Evolutionary conservation across 2,113 vertebrate genomes (phyloP), one percentile per base, ranked within the genome.

Genomic region (Alouatta palliata): DNA sequence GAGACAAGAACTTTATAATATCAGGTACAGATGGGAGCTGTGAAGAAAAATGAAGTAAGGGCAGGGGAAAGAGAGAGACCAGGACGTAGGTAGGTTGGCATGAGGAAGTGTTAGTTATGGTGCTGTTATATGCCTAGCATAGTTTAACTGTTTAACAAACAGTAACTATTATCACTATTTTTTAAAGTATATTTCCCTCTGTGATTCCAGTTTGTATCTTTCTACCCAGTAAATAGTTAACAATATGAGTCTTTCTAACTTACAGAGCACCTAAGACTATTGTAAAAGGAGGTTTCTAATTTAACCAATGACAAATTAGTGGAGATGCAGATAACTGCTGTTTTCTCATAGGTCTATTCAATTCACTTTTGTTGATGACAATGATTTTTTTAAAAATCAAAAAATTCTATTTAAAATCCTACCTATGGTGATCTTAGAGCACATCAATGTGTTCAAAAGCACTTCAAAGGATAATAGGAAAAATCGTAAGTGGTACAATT

Each of bases 111-210:
- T 49, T 54, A 66, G 23, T 20, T 37, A 56, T 11, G n/a, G 20
- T 61, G 20, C 25, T 61, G 17, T 75, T n/a, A 21, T 17, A 77
- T 43, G 43, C 19, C 20, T 79, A 27, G 32, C 37, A 71, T 32
- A 77, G 66, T 82, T 90, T 35, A 97, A 14, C 49, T 75, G 19
- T 68, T 91, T 43, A 45, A 40, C 56, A 80, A 94, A 81, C 27
- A 76, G 73, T 40, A 79, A 79, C 32, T 77, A 45, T 52, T 90
- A 70, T 43, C 9, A 14, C 10, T 93, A 83, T 64, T 91, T 94
- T 97, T 97, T 43, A n/a, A 77, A 91, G 19, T 37, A 19, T 49
- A n/a, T 88, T 89, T 95, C 8, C 68, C 71, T 92, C 66, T 82
- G 16, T 95, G 54, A 68, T n/a, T 84, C 21, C 66, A 68, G 8